Percentiles rank a stretch among this genome's conserved stretches.
phyloP scores from a whole-genome alignment of 2,113 vertebrate species.

The Henicopernis longicauda region DNA sequence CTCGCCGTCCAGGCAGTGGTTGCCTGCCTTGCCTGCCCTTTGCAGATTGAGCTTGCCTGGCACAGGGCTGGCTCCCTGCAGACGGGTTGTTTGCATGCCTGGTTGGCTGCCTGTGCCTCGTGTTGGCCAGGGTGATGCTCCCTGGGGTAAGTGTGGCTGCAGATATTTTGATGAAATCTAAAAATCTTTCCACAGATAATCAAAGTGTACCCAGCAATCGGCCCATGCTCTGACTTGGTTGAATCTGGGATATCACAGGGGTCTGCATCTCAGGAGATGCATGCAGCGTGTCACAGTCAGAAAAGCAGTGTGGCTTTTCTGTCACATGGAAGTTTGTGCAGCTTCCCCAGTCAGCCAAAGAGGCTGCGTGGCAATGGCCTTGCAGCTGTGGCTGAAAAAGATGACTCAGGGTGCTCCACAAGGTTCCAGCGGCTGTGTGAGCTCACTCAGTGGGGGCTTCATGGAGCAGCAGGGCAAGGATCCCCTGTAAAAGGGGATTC shows the following conservation, averaged over 20 bases:
- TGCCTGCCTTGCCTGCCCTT: background rate
- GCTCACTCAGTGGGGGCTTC: rapidly evolving
- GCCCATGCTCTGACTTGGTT: background rate
- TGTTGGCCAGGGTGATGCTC: background rate
- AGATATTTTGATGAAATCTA: background rate
- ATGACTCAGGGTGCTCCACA: background rate
- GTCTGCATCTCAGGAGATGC: background rate
- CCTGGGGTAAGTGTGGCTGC: background rate
- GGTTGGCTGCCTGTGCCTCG: background rate
- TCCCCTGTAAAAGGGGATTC: background rate
- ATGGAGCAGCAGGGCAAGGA: background rate
- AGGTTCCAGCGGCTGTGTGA: background rate
- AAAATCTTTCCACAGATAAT: background rate
- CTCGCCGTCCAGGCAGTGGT: rapidly evolving
- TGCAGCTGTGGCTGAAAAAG: background rate
- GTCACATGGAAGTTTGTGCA: background rate
- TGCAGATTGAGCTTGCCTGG: background rate
- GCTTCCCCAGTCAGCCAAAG: background rate
- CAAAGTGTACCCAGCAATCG: background rate
- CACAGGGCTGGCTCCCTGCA: background rate
- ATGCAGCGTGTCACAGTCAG: background rate
- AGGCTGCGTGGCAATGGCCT: background rate
- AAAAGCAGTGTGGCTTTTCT: background rate
- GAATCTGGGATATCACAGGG: background rate
- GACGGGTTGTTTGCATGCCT: background rate